phyloP scores from a whole-genome alignment of 2,888 invertebrate species.

The Endotricha flammealis region DNA sequence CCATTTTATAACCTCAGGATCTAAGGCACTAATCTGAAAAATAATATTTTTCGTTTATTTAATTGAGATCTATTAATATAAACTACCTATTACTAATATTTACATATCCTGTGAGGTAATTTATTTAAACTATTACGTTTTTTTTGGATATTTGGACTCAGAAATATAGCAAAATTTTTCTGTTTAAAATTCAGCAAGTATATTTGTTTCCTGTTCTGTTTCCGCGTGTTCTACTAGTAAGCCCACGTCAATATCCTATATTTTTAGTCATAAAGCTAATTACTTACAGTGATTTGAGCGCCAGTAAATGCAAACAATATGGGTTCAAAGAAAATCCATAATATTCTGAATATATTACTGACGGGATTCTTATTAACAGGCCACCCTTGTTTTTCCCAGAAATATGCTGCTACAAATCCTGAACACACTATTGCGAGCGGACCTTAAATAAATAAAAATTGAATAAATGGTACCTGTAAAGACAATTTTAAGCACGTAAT shows the following conservation, averaged over 20 bases:
- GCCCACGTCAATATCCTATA: too few species aligned
- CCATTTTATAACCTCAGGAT: slow-evolving; percentile 80
- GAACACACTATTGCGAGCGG: slow-evolving; percentile 86
- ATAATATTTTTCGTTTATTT: slow-evolving; percentile 16
- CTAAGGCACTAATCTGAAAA: slow-evolving; percentile 74
- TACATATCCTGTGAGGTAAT: too few species aligned
- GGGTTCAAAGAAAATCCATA: slow-evolving; percentile 94
- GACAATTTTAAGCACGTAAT: too few species aligned
- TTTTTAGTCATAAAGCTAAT: too few species aligned
- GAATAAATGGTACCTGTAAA: background rate
- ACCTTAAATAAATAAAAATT: slow-evolving; percentile 42
- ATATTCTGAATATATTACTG: slow-evolving; percentile 84
- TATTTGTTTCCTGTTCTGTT: too few species aligned
- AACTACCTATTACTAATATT: too few species aligned
- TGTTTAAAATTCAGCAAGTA: too few species aligned
- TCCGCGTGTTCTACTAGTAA: too few species aligned
- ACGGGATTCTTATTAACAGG: slow-evolving; percentile 86
- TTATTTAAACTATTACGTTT: too few species aligned
- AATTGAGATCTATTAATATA: too few species aligned
- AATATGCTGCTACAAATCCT: slow-evolving; percentile 84
- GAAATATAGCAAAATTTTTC: too few species aligned
- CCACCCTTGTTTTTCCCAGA: slow-evolving; percentile 87
- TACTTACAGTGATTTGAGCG: slow-evolving; percentile 84
- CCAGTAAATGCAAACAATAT: slow-evolving; percentile 93
- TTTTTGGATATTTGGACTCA: too few species aligned